Evolutionary conservation across 2,797 vertebrate genomes (phyloP), one percentile per base, ranked within the genome.

Genomic region (Trachops cirrhosus): DNA sequence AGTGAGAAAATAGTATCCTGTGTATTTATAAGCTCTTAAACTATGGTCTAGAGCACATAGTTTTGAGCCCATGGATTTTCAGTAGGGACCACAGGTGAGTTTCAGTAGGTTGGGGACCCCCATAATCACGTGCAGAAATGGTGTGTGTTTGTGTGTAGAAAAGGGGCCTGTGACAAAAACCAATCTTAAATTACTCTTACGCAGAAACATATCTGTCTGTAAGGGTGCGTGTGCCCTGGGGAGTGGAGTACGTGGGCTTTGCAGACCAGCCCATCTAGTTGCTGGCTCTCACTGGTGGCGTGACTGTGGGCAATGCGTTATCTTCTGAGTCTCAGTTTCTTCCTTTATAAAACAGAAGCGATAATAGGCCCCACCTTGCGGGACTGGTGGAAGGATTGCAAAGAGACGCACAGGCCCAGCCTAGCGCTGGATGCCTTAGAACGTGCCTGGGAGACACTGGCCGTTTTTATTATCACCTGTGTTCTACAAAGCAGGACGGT

Each of bases 21-120:
- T 80, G 48, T 94, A 95, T 97, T 96, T 97, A 95, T 92, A 96
- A 73, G 71, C 79, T 90, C 79, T 95, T 64, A n/a, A 73, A 75
- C 74, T 48, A 94, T 52, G 85, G 75, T 62, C 85, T 57, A 67
- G 44, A 88, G 32, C n/a, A 71, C 68, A 93, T 54, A 84, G 78
- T 93, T 75, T 67, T 46, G 68, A 94, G 71, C 24, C 57, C 41
- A 6, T 48, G 85, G 46, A 73, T 91, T 93, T 93, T 71, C 41
- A 83, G 75, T 54, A 74, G 68, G 75, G 59, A 19, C 39, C 57
- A 64, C 34, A 79, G 22, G 21, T 4, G 29, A 86, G 41, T 73
- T 70, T 67, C 34, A n/a, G 44, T 44, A 68, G 67, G n/a, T 6
- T 44, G 57, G 67, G 18, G 9, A 52, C 34, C 82, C 12, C 37